Base-by-base conservation (phyloP, 2,888 invertebrate genomes). In the Tyria jacobaeae region DNA sequence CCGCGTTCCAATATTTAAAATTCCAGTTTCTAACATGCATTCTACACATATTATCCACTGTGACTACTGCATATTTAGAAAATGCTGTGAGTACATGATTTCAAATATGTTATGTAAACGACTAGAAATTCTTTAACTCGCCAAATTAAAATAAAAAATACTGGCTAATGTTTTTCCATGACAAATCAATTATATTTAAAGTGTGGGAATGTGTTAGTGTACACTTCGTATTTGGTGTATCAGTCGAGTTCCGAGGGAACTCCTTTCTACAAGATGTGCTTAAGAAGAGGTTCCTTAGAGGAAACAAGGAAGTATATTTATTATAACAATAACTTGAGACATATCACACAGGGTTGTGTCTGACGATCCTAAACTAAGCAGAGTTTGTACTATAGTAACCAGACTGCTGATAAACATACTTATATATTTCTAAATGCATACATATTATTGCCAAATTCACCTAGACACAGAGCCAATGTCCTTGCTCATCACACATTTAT, bases 171-270 rank as follows among this genome's bases (percentile, higher is more conserved):
- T 39, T 31, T 55, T 55, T 21, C 53, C 34, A 52, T 72, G 62
- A 60, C 59, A 61, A 69, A 69, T 64, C 62, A 55, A 73, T 73
- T 62, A 62, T 55, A 59, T 54, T 66, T 35, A 57, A 68, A 66
- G 54, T 66, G 69, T 73, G 76, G 63, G 74, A 70, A 73, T 61
- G 49, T 24, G 47, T 60, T 68, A 49, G 17, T 17, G 41, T 4
- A 25, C 15, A 48, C 15, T 6, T 27, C 9, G 5, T 39, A 25
- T 10, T 37, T n/a, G 24, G 39, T 62, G 55, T 66, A 61, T 66
- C 50, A 57, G 27, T 31, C 7, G 27, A 31, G 7, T 31, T 31
- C 27, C 27, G 27, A 31, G 27, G 27, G 27, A 31, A 31, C 7
- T 31, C 7, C 27, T 31, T 31, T 31, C 3, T 27, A 6, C 3